Evolutionary conservation across 1,140 invertebrate species (phyloP), one percentile per base, ranked within the genome.

Genomic region (Listronotus oregonensis): DNA sequence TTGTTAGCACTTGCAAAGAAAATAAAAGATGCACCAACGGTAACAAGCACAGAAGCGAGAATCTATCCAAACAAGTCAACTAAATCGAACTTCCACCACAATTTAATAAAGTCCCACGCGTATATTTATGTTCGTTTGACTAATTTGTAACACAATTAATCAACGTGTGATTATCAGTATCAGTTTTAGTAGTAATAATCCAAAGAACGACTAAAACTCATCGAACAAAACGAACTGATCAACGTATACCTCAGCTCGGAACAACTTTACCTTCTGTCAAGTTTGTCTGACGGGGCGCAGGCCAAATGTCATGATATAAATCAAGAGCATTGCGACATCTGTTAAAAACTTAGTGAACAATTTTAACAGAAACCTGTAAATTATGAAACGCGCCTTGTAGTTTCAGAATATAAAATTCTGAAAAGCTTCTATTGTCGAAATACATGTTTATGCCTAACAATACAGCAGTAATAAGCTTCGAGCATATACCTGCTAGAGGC

Each of bases 181-280:
- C 37, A 52, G 31, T 43, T 52, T n/a, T 6, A 52, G 8, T 42
- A 62, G 9, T 31, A 59, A 47, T 59, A 49, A 44, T n/a, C 50
- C 40, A 31, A 63, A 54, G 31, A 55, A 55, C 50, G 34, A 18
- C 42, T 55, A 55, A 55, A 54, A 54, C 61, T 55, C 52, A 46
- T 43, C 15, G 42, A 63, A 63, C 51, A 12, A 63, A 63, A 50
- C 51, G 47, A 54, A 63, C 61, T 63, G 61, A 46, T 49, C 17
- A 55, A 63, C 50, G 50, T 54, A 55, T 54, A 46, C 34, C 52
- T 44, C 37, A 4, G 32, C n/a, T 50, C 51, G 51, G 18, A 44
- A 51, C 47, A 42, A 40, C 61, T 63, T 47, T 55, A 46, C 61
- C 32, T 63, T 46, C 61, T 63, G 61, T 63, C 61, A 63, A 63